Percentiles rank a stretch among this genome's conserved stretches.
Evolutionary conservation across 2,888 invertebrate genomes (phyloP).

Genomic region (Chelonus formosanus): DNA sequence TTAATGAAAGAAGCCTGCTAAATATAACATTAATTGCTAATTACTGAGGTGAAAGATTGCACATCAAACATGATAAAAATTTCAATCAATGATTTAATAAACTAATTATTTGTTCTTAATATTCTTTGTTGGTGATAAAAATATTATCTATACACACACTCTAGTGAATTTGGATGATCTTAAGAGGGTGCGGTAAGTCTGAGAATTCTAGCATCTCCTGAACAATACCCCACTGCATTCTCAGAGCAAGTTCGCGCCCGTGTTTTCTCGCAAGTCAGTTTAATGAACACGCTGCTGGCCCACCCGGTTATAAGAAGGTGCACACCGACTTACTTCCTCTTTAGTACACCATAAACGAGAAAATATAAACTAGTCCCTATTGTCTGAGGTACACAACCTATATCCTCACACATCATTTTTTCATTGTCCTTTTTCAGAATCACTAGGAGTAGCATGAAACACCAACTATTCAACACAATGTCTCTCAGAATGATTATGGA

Average conservation of each 20-base stretch:
- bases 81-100: no score
- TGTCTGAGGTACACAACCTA: slow-evolving; percentile 43
- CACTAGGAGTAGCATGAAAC: no score
- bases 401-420: slow-evolving; percentile 19
- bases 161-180: neutral
- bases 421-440: slow-evolving; percentile 12
- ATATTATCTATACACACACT: no score
- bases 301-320: slow-evolving; percentile 48
- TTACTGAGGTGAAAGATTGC: no score
- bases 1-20: no score
- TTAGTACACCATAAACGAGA: slow-evolving; percentile 27
- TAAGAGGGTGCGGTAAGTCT: neutral
- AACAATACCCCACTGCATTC: slow-evolving; percentile 32
- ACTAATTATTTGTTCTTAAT: no score
- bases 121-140: no score
- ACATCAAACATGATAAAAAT: no score
- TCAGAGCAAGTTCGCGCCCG: slow-evolving; percentile 34
- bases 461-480: no score
- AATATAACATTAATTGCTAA: no score
- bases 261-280: slow-evolving; percentile 48
- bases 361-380: slow-evolving; percentile 41
- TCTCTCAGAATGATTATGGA: no score
- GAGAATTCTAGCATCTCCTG: slow-evolving; percentile 13
- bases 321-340: slow-evolving; percentile 17
- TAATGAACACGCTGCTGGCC: slow-evolving; percentile 56